phyloP scores from a whole-genome alignment of 2,888 invertebrate species.

The Physocephala rufipes region DNA sequence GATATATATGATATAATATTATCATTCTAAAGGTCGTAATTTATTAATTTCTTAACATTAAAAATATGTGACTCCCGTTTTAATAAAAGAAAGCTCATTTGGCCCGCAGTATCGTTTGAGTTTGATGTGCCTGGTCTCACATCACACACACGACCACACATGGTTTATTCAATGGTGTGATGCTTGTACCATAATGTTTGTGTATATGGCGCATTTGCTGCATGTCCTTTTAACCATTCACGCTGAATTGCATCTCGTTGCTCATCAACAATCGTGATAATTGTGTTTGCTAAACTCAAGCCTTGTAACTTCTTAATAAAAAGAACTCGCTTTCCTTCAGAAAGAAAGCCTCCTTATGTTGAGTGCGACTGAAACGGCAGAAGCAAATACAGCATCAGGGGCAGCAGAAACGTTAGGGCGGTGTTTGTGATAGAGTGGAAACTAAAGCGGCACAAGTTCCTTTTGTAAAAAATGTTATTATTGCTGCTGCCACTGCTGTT shows the following conservation, averaged over 20 bases:
- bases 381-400: too few relatives aligned
- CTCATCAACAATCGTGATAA: constrained; percentile 35
- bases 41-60: too few relatives aligned
- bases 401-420: too few relatives aligned
- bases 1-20: too few relatives aligned
- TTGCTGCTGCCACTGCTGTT: neutral
- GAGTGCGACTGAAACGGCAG: constrained; percentile 12
- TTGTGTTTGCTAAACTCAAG: constrained; percentile 33
- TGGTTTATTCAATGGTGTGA: too few relatives aligned
- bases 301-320: constrained; percentile 31
- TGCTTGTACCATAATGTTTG: too few relatives aligned
- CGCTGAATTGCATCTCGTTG: constrained; percentile 32
- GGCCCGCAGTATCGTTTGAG: too few relatives aligned
- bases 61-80: too few relatives aligned
- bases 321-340: constrained; percentile 22
- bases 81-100: too few relatives aligned
- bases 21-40: too few relatives aligned
- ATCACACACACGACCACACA: too few relatives aligned
- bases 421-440: neutral
- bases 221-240: constrained; percentile 27
- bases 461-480: neutral
- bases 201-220: neutral
- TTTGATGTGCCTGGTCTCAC: too few relatives aligned
- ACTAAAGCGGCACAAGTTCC: neutral
- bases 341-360: constrained; percentile 26